Evolutionary conservation across 2,888 invertebrate genomes (phyloP).

Genomic region (Griposia aprilina): DNA sequence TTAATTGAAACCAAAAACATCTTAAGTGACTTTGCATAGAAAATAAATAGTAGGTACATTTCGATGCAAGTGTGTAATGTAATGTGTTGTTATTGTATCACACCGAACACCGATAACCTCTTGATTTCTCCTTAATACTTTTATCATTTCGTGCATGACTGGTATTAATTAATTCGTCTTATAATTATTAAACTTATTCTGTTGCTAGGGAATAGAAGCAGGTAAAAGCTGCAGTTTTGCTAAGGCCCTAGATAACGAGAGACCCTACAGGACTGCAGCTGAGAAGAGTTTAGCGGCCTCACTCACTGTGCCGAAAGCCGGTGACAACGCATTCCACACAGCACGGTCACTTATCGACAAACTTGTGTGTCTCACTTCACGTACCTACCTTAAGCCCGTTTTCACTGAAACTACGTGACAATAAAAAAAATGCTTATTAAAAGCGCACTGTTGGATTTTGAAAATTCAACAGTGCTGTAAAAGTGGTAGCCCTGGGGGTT

Average conservation of each 20-base stretch:
- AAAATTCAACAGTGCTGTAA: too few species aligned
- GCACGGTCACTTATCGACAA: slow-evolving; percentile 77
- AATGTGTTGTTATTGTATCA: slow-evolving; percentile 2
- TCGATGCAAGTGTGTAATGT: neutral
- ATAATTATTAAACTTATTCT: slow-evolving; percentile 7
- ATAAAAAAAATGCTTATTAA: too few species aligned
- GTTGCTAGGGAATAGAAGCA: slow-evolving; percentile 76
- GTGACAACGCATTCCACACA: slow-evolving; percentile 79
- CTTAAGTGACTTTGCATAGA: neutral
- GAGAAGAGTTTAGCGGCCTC: slow-evolving; percentile 67
- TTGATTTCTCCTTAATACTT: slow-evolving; percentile 1
- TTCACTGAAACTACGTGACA: too few species aligned
- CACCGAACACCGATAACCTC: slow-evolving; percentile 37
- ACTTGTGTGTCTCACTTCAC: slow-evolving; percentile 70
- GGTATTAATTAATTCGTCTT: neutral
- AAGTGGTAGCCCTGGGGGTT: too few species aligned
- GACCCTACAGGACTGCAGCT: slow-evolving; percentile 69
- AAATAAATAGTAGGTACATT: neutral
- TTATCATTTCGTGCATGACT: slow-evolving; percentile 16
- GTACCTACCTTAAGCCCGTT: neutral
- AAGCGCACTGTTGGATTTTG: too few species aligned
- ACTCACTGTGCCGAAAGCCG: slow-evolving; percentile 74
- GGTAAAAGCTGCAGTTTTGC: slow-evolving; percentile 75
- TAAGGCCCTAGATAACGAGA: slow-evolving; percentile 77
- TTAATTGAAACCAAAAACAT: neutral